Evolutionary conservation across 2,888 invertebrate genomes (phyloP).

Genomic region (Megaustenia siamemsis): DNA sequence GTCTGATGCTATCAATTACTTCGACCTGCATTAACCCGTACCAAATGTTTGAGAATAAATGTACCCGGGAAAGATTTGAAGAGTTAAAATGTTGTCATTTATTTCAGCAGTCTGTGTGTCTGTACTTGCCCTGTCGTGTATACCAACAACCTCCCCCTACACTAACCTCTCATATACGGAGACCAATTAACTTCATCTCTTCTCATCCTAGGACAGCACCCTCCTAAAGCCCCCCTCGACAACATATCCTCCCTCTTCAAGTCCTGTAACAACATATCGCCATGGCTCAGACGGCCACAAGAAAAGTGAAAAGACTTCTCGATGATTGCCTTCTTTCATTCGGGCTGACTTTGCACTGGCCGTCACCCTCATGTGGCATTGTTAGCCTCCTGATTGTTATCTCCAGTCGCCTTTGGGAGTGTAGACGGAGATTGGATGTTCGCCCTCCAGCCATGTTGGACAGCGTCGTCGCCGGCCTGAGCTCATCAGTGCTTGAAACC

Average conservation of each 20-base stretch:
- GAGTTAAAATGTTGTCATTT: too few species aligned
- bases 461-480: neutral
- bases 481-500: neutral
- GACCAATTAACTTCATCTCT: too few species aligned
- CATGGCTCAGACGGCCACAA: neutral
- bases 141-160: too few species aligned
- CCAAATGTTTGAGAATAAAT: too few species aligned
- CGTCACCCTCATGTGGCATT: neutral
- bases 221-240: too few species aligned
- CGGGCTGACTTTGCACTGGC: neutral
- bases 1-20: too few species aligned
- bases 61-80: too few species aligned
- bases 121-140: too few species aligned
- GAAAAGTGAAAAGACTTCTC: constrained; percentile 7
- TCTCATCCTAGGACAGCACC: too few species aligned
- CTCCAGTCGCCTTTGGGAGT: constrained; percentile 5
- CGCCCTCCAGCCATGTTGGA: constrained; percentile 15
- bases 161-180: too few species aligned
- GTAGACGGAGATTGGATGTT: neutral
- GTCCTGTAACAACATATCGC: neutral
- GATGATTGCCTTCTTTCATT: constrained; percentile 16
- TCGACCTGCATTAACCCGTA: too few species aligned
- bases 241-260: neutral
- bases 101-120: too few species aligned
- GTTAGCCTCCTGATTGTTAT: constrained; percentile 2